These are phyloP conservation scores for Heliconius eleuchia DNA, from an alignment of 1,140 invertebrate species.

Conservation along the genomic window DNA sequence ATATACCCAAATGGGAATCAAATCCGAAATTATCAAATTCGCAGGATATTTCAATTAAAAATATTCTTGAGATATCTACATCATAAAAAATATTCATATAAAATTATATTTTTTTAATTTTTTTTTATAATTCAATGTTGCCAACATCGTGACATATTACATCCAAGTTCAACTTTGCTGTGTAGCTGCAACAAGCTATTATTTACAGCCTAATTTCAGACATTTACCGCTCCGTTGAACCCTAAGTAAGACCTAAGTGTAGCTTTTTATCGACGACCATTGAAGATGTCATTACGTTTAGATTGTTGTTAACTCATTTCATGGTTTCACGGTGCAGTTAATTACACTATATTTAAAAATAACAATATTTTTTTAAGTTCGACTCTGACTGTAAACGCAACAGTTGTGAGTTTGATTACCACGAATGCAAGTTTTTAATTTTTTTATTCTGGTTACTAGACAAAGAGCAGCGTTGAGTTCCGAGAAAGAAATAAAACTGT, in stretches of 20 bases:
- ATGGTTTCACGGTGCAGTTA: slow-evolving; percentile 38
- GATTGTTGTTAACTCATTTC: slow-evolving; percentile 57
- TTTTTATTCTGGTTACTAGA: too few relatives aligned
- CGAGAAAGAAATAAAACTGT: too few relatives aligned
- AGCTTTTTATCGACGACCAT: slow-evolving; percentile 39
- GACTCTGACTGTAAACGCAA: too few relatives aligned
- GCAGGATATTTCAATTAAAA: too few relatives aligned
- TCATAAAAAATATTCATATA: too few relatives aligned
- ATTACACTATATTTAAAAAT: neutral
- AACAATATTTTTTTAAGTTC: neutral
- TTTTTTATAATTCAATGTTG: neutral
- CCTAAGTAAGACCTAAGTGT: slow-evolving; percentile 48
- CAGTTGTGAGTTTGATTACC: too few relatives aligned
- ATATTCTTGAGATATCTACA: too few relatives aligned
- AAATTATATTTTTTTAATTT: neutral
- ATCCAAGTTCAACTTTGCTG: slow-evolving; percentile 33
- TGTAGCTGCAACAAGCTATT: slow-evolving; percentile 28
- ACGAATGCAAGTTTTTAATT: too few relatives aligned
- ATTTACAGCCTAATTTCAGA: slow-evolving; percentile 50
- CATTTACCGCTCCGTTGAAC: slow-evolving; percentile 51
- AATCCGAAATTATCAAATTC: too few relatives aligned
- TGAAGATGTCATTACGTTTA: slow-evolving; percentile 29
- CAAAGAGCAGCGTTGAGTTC: too few relatives aligned
- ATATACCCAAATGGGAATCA: too few relatives aligned
- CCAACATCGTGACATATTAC: slow-evolving; percentile 7